Conservation (phyloP, 2,797 vertebrate species). For the Ispidina picta region DNA sequence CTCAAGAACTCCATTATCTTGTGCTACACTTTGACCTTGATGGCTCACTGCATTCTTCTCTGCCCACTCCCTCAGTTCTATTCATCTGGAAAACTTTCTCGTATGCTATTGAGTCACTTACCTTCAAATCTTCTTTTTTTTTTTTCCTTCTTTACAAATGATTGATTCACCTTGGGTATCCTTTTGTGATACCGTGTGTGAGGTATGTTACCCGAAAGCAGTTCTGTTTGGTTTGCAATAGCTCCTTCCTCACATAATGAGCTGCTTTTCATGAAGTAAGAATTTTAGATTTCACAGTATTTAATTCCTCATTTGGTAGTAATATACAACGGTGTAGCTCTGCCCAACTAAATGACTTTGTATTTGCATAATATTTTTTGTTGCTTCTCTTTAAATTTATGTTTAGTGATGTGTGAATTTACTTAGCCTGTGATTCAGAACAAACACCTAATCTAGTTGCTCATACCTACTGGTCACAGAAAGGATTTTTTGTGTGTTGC, state of each 20-base stretch:
- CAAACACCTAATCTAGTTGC: not conserved
- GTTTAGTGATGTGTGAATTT: not conserved
- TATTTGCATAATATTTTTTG: not conserved
- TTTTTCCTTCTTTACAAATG: not conserved
- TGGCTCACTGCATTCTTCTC: not conserved
- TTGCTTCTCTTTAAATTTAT: not conserved
- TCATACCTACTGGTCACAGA: not conserved
- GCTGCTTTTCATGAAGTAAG: not conserved
- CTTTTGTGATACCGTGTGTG: not conserved
- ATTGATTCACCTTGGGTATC: not conserved
- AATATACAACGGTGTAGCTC: not conserved
- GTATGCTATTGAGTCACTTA: not conserved
- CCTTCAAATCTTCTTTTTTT: not conserved
- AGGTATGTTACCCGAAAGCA: not conserved
- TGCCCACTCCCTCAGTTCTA: not conserved
- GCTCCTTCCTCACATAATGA: not conserved
- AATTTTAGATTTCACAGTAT: not conserved
- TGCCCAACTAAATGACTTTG: not conserved
- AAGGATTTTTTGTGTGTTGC: not conserved
- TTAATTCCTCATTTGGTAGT: not conserved
- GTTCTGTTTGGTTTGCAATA: not conserved
- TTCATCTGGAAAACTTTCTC: constrained; percentile 24
- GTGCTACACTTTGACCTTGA: not conserved
- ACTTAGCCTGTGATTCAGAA: not conserved
- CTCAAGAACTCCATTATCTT: not conserved